Conservation (phyloP, 1,140 invertebrate genomes). For the Goniozus legneri region DNA sequence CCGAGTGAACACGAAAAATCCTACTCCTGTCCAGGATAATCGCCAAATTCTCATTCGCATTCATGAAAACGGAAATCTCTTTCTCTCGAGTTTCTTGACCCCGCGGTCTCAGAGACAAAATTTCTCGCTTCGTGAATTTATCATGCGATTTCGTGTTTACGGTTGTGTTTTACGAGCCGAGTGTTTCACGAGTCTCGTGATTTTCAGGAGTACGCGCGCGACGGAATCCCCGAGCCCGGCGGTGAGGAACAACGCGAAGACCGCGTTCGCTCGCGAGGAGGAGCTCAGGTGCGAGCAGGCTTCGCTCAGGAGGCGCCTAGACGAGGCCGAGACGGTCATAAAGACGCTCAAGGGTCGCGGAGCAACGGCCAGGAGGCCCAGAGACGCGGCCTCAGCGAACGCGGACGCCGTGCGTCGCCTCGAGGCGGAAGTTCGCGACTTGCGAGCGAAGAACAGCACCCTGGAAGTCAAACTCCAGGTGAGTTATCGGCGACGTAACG, state of each 20-base stretch:
- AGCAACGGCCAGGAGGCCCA: conserved; percentile 16
- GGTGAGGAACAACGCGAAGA: conserved; percentile 23
- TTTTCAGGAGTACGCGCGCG: neutral
- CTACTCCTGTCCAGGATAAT: too few relatives aligned
- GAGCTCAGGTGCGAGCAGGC: conserved; percentile 35
- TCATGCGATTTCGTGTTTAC: too few relatives aligned
- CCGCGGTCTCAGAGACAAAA: too few relatives aligned
- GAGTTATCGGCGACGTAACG: too few relatives aligned
- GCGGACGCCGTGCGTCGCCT: conserved; percentile 27
- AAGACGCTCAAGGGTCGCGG: conserved; percentile 29
- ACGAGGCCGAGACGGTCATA: conserved; percentile 37
- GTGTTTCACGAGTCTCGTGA: neutral
- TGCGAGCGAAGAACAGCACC: conserved; percentile 31
- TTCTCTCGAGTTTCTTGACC: too few relatives aligned
- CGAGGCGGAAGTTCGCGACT: conserved; percentile 30
- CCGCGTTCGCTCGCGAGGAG: conserved; percentile 32
- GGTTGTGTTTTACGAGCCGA: too few relatives aligned
- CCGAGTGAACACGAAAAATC: too few relatives aligned
- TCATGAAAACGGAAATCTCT: too few relatives aligned
- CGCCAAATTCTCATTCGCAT: too few relatives aligned
- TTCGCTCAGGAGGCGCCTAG: conserved; percentile 32
- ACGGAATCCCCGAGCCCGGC: neutral
- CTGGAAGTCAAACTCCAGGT: conserved; percentile 41
- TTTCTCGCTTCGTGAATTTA: too few relatives aligned
- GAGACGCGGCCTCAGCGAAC: conserved; percentile 10